phyloP scores from a whole-genome alignment of 2,888 invertebrate genomes.

The Sabatieria punctata region DNA sequence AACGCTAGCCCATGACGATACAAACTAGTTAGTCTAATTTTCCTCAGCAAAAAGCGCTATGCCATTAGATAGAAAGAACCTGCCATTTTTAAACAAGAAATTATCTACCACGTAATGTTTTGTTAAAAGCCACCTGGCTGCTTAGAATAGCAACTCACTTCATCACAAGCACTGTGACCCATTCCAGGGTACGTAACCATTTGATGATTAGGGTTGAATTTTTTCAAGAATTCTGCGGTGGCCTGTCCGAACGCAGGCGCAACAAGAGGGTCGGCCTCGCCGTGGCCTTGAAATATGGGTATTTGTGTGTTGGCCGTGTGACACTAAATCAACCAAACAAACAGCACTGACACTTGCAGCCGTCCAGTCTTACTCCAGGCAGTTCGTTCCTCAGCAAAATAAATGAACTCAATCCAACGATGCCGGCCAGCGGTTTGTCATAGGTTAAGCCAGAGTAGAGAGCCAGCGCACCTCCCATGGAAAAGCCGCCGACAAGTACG shows the following conservation, averaged over 20 bases:
- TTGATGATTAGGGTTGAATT: slow-evolving; percentile 17
- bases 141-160: slow-evolving; percentile 21
- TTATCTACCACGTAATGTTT: too few species aligned
- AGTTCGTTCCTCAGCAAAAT: slow-evolving; percentile 72
- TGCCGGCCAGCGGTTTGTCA: slow-evolving; percentile 61
- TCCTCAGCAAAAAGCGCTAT: too few species aligned
- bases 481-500: slow-evolving; percentile 82
- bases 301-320: slow-evolving; percentile 37
- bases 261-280: slow-evolving; percentile 83
- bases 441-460: slow-evolving; percentile 77
- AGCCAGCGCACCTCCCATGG: slow-evolving; percentile 88
- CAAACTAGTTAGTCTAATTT: too few species aligned
- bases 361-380: slow-evolving; percentile 46
- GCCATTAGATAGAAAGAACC: too few species aligned
- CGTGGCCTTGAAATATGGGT: slow-evolving; percentile 76
- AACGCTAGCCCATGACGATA: too few species aligned
- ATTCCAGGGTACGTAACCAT: slow-evolving; percentile 30
- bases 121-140: too few species aligned
- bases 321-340: too few species aligned
- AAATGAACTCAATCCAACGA: slow-evolving; percentile 80
- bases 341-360: too few species aligned
- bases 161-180: slow-evolving; percentile 31
- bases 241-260: slow-evolving; percentile 79
- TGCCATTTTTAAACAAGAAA: too few species aligned
- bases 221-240: slow-evolving; percentile 66